Evolutionary conservation across 1,140 invertebrate species (phyloP), one percentile per base, ranked within the genome.

Genomic region (Zaprionus ornatus): DNA sequence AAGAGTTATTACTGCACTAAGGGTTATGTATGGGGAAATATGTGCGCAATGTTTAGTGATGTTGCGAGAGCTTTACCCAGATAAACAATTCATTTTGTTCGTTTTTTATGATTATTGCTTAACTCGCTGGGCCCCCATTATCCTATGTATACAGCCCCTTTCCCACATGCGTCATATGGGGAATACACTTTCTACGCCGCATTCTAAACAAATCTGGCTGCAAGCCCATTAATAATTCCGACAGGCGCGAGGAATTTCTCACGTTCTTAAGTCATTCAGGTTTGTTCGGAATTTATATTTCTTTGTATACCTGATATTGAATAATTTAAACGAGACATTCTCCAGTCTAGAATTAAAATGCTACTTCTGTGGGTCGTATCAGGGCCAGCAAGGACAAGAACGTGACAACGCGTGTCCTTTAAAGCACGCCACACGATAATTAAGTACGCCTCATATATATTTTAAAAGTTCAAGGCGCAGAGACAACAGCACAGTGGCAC

Each of bases 381-480:
- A 29, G 48, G 42, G 13, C 21, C 2, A 17, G 4, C 52, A 71
- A 65, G 73, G 54, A 54, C 48, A 45, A 27, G 62, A 50, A 52
- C 52, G 15, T 66, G 45, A 32, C 40, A 45, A 9, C 15, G 45
- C 60, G 52, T 59, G 73, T 75, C 68, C 68, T 77, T 77, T 60
- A 67, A 76, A 63, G 48, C 74, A 76, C 61, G 62, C 62, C 17
- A 72, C 48, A 40, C 29, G 13, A 69, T 75, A 83, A 83, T 83
- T 82, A 82, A 76, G 40, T 15, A 50, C 6, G 48, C 29, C 61
- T 62, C 27, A 69, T 83, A 42, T 69, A 83, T 76, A 79, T 83
- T 79, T 79, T 15, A 82, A 79, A 83, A 77, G 76, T 74, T 77
- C 61, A 73, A 79, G 72, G 68, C 37, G 23, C n/a, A 37, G 25